Conservation (phyloP, 2,113 vertebrate genomes). For the Rhegmatorhina hoffmannsi region DNA sequence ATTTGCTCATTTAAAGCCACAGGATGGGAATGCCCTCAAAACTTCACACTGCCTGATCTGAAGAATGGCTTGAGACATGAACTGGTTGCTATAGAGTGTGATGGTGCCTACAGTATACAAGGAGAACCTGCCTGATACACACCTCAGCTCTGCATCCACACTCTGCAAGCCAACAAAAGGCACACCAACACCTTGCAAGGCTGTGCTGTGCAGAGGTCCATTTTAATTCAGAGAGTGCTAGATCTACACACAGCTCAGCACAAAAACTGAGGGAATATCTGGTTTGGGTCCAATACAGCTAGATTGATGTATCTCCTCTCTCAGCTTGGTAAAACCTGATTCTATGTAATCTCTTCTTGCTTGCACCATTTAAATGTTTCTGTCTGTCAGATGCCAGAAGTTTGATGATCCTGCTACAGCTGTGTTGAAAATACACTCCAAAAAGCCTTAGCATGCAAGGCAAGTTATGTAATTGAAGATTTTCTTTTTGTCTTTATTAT, state of each 20-base stretch:
- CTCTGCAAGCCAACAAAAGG: neutral
- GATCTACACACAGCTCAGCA: neutral
- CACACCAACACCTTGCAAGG: neutral
- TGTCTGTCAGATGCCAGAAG: neutral
- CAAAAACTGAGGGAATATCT: neutral
- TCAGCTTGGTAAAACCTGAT: neutral
- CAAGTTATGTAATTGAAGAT: neutral
- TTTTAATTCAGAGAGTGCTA: neutral
- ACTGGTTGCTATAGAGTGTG: neutral
- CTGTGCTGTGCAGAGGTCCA: neutral
- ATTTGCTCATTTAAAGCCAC: neutral
- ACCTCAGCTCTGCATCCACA: neutral
- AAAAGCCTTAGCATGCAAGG: neutral
- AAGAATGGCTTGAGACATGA: neutral
- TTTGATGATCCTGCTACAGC: neutral
- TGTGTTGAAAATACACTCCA: neutral
- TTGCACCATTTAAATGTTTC: neutral
- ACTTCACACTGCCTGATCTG: neutral
- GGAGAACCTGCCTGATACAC: neutral
- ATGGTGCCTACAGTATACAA: neutral
- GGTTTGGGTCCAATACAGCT: neutral
- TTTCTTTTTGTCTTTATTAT: neutral
- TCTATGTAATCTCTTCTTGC: neutral
- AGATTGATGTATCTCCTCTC: neutral
- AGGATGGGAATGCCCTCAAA: neutral